Base-by-base conservation (phyloP, 2,113 vertebrate genomes). In the Pteruthius melanotis region DNA sequence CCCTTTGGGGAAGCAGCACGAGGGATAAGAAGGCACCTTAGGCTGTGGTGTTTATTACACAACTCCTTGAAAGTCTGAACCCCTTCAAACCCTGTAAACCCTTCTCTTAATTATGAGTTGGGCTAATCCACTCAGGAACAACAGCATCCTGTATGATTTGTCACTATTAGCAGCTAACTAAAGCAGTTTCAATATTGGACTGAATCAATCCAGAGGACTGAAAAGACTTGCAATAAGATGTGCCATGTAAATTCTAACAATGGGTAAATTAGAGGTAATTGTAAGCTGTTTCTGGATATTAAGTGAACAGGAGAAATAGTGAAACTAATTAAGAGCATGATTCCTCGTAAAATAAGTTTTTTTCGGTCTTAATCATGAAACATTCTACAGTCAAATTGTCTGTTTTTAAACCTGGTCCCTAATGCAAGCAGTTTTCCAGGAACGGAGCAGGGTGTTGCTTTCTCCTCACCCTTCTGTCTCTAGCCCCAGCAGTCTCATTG, bases 271-370 rank as follows among this genome's bases (percentile, higher is more conserved):
- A 78, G 70, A 77, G 42, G 31, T 68, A 74, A 65, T 50, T 35
- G 10, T 57, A 72, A 79, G 24, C 24, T 92, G 24, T 70, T 88
- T 77, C 54, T 90, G n/a, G 54, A 63, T 89, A 83, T 87, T 86
- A 39, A 56, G 23, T 76, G 54, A 65, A 50, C 5, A 54, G 45
- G 19, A 77, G 57, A 84, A 87, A 75, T 33, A 76, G 13, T 5
- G 70, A 81, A 90, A 68, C 49, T 54, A 64, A 52, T 83, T 53
- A 59, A 74, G 35, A 63, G 12, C 27, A 49, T 15, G 70, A n/a
- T 78, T 95, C 42, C 28, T 72, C 49, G 24, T 35, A 85, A 69
- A 65, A 57, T n/a, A 70, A 64, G 40, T 65, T 91, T 65, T 91
- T 59, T 91, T 37, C 21, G 9, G 23, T 56, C 56, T 70, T 94